These are phyloP conservation scores for Caenorhabditis sinica DNA, from an alignment of 2,888 invertebrate species.

Conservation along the genomic window DNA sequence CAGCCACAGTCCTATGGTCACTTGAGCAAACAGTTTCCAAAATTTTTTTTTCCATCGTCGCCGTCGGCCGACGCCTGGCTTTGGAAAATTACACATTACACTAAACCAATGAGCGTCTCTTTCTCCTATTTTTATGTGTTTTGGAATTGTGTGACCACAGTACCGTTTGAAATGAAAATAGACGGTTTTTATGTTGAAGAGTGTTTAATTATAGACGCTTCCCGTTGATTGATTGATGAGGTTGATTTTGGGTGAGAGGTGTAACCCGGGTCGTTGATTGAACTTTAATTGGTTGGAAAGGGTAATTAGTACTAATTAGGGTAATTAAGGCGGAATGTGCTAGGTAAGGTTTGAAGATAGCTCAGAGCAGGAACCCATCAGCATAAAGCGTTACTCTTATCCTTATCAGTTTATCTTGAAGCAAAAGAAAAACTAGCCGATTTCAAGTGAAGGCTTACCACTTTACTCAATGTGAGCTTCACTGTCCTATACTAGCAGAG, in stretches of 20 bases:
- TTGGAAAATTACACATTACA: conserved; percentile 18
- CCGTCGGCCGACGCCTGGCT: not conserved
- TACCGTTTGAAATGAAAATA: conserved; percentile 37
- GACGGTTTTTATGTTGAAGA: conserved; percentile 1
- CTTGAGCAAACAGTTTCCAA: conserved; percentile 41
- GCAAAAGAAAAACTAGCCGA: no score
- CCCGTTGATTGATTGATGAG: conserved; percentile 20
- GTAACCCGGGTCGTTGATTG: not conserved
- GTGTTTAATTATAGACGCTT: conserved; percentile 28
- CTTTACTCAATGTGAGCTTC: no score
- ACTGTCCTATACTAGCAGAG: no score
- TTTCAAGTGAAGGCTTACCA: no score
- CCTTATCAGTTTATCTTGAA: no score
- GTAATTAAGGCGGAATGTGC: no score
- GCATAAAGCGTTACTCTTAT: no score
- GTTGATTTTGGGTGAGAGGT: not conserved
- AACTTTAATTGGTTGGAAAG: not conserved
- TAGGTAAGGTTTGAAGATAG: no score
- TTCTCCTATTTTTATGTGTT: conserved; percentile 19
- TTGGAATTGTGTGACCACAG: conserved; percentile 9
- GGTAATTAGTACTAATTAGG: not conserved
- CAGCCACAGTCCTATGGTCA: conserved; percentile 10
- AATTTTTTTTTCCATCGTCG: not conserved
- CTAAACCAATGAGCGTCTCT: conserved; percentile 10
- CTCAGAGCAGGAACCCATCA: no score